phyloP scores from a whole-genome alignment of 2,888 invertebrate species.

The Notocelia uddmanniana region DNA sequence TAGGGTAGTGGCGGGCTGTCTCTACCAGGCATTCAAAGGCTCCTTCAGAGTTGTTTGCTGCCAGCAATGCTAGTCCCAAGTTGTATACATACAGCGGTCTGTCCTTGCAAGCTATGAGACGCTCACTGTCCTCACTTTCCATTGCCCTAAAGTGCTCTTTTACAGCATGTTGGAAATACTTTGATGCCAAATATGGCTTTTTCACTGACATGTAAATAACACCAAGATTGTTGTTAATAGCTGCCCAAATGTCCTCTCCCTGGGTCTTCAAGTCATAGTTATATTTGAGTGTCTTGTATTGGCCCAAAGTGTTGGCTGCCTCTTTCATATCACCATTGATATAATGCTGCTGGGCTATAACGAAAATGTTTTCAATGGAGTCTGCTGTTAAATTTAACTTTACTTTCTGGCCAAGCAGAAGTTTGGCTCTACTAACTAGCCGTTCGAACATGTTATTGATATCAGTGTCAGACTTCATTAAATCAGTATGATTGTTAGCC shows the following conservation, averaged over 20 bases:
- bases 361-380: conserved; percentile 78
- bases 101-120: conserved; percentile 75
- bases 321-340: conserved; percentile 77
- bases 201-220: conserved; percentile 92
- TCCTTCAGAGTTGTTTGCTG: conserved; percentile 91
- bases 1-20: conserved; percentile 93
- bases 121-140: conserved; percentile 76
- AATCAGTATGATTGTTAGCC: conserved; percentile 71
- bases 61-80: conserved; percentile 93
- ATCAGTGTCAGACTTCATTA: conserved; percentile 68
- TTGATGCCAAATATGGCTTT: conserved; percentile 92
- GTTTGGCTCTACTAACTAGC: conserved; percentile 73
- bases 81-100: conserved; percentile 91
- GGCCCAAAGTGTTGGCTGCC: conserved; percentile 71
- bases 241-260: conserved; percentile 83
- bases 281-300: conserved; percentile 71
- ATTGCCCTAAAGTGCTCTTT: conserved; percentile 88
- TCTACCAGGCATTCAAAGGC: conserved; percentile 97
- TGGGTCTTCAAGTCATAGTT: conserved; percentile 75
- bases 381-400: conserved; percentile 70
- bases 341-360: conserved; percentile 78
- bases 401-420: conserved; percentile 69
- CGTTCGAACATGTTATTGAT: conserved; percentile 72
- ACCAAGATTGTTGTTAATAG: conserved; percentile 92
- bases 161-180: conserved; percentile 92